Conservation (phyloP, 2,888 invertebrate species). For the Nomada hirtipes region DNA sequence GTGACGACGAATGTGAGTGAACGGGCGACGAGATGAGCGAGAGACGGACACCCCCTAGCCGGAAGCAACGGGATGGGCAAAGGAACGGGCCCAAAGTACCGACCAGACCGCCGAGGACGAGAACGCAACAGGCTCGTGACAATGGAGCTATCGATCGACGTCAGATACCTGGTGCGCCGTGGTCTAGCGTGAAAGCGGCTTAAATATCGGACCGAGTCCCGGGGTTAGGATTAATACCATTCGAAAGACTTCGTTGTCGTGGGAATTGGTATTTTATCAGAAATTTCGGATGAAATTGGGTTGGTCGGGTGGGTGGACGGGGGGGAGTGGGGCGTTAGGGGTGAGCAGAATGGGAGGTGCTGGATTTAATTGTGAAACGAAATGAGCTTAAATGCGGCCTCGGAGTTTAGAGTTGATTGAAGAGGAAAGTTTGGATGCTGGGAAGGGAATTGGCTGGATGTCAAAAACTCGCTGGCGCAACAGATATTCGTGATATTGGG, state of each 20-base stretch:
- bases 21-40: slow-evolving; percentile 73
- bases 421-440: background rate
- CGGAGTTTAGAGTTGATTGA: background rate
- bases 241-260: slow-evolving; percentile 12
- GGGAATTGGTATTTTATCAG: background rate
- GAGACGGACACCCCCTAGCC: slow-evolving; percentile 61
- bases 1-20: slow-evolving; percentile 58
- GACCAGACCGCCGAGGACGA: slow-evolving; percentile 68
- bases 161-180: slow-evolving; percentile 57
- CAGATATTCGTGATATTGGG: slow-evolving; percentile 14
- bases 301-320: no score
- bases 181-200: slow-evolving; percentile 25
- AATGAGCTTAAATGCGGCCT: background rate
- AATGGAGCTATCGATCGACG: slow-evolving; percentile 65
- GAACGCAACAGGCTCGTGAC: slow-evolving; percentile 54
- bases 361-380: slow-evolving; percentile 4
- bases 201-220: slow-evolving; percentile 5
- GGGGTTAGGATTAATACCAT: slow-evolving; percentile 12
- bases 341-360: background rate
- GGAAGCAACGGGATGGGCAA: slow-evolving; percentile 66
- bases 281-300: background rate
- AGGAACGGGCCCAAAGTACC: slow-evolving; percentile 62
- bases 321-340: background rate
- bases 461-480: slow-evolving; percentile 20
- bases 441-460: slow-evolving; percentile 23